A percentile compares a stretch with the other conserved stretches of the same genome.
Evolutionary conservation across 2,797 vertebrate species (phyloP).

Genomic region (Phaenicophaeus curvirostris): DNA sequence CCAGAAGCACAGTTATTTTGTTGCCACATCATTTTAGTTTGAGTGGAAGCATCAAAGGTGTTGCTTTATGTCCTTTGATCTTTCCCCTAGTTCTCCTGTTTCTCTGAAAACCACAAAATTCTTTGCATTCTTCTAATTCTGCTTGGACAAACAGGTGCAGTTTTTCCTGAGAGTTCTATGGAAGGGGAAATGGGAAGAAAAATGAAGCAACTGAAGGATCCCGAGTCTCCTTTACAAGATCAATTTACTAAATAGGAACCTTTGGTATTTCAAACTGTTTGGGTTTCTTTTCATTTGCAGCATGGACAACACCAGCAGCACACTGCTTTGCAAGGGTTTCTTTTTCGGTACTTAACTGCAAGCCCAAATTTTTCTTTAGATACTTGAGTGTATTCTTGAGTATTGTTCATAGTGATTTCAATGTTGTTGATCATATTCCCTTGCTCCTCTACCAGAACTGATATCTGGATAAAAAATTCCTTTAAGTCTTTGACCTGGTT

Average conservation of each 20-base stretch:
- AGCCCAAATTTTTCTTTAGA: constrained; percentile 89
- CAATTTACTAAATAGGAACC: neutral
- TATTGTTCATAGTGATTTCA: constrained; percentile 85
- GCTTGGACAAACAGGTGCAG: neutral
- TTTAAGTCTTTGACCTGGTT: constrained; percentile 91
- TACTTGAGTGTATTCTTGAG: constrained; percentile 85
- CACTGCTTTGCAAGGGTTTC: constrained; percentile 84
- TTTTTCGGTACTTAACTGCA: constrained; percentile 88
- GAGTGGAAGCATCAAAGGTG: neutral
- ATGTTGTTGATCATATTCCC: constrained; percentile 89
- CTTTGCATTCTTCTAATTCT: neutral
- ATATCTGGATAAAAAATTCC: constrained; percentile 91
- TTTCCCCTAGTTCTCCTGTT: neutral
- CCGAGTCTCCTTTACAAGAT: neutral
- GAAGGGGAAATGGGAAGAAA: neutral
- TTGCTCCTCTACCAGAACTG: constrained; percentile 90
- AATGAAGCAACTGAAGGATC: neutral
- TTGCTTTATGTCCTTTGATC: neutral
- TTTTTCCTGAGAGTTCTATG: neutral
- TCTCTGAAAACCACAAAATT: neutral
- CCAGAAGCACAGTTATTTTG: neutral
- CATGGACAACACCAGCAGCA: constrained; percentile 93
- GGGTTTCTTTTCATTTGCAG: constrained; percentile 75
- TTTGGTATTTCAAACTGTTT: neutral
- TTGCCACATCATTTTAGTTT: neutral